phyloP scores from a whole-genome alignment of 2,888 invertebrate species.

The Mesoligia furuncula region DNA sequence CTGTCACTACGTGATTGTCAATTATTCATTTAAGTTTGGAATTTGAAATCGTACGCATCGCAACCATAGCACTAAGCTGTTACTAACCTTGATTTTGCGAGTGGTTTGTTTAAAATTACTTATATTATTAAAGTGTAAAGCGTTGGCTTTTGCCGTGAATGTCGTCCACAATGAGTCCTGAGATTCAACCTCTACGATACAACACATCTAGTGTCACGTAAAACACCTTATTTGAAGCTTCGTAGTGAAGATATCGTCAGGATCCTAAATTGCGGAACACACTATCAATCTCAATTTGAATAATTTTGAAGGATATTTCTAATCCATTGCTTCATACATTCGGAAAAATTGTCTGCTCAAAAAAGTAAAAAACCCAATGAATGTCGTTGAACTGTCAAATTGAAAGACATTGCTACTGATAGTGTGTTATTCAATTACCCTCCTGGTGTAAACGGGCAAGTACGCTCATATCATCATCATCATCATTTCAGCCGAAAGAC shows the following conservation, averaged over 20 bases:
- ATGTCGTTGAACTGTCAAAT: background rate
- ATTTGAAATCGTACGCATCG: conserved; percentile 2
- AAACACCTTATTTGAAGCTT: conserved; percentile 22
- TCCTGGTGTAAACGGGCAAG: conserved; percentile 20
- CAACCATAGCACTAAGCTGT: background rate
- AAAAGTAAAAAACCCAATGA: background rate
- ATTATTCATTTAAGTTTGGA: background rate
- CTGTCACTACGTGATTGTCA: conserved; percentile 12
- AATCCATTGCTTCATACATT: background rate
- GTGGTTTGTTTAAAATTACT: conserved; percentile 33
- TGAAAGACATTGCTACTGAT: background rate
- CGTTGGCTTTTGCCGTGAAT: conserved; percentile 55
- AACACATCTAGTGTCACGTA: conserved; percentile 35
- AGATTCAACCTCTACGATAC: conserved; percentile 29
- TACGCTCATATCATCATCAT: conserved; percentile 9
- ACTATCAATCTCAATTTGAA: background rate
- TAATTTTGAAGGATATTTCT: background rate
- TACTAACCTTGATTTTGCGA: conserved; percentile 11
- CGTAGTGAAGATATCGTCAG: conserved; percentile 25
- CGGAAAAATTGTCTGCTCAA: background rate
- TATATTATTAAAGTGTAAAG: conserved; percentile 56
- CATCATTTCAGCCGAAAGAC: too few species aligned
- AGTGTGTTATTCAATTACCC: too few species aligned
- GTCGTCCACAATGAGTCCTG: conserved; percentile 39
- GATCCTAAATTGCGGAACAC: too few species aligned